Base-by-base conservation (phyloP, 2,797 vertebrate genomes). In the Xerus rutilus region DNA sequence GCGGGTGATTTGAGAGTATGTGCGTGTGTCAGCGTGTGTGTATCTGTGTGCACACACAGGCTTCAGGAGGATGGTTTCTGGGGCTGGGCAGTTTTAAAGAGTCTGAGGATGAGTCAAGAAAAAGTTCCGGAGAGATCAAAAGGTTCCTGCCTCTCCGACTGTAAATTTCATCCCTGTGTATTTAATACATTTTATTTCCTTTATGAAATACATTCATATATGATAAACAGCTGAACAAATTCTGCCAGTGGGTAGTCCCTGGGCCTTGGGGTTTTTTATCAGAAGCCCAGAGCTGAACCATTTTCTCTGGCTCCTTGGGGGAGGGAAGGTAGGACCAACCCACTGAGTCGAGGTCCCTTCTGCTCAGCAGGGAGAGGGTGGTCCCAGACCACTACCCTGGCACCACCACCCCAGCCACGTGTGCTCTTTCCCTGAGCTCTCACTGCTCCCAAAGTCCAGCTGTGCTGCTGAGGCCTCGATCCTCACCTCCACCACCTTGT, bases 21-120 rank as follows among this genome's bases (percentile, higher is more conserved):
- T 76, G 82, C 18, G 3, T 70, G n/a, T n/a, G 18, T 25, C 0
- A 20, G 7, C 9, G 18, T 12, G 54, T 30, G 7, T 4, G 15
- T 47, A 11, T 1, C 5, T 4, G 52, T 1, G 3, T 0, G 1
- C 0, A 7, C 11, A 20, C 47, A 32, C 21, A 14, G 2, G 4
- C 30, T 79, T 28, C 73, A 59, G 79, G 7, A 70, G 13, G 47
- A 54, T 28, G 32, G 15, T 32, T 88, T 92, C 88, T 21, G 59
- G 82, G 52, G 32, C 30, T 49, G 13, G 17, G 39, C 72, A 21
- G 59, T 90, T 90, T 84, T 64, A 79, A 49, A 64, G 14, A 73
- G 57, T 52, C 45, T 62, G 28, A 10, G 20, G 5, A 70, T 67
- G 49, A 83, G 70, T 86, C 49, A 35, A 87, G 74, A 77, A 59